These are phyloP conservation scores for Discoglossus pictus DNA, from an alignment of 2,797 vertebrate genomes.

Conservation along the genomic window DNA sequence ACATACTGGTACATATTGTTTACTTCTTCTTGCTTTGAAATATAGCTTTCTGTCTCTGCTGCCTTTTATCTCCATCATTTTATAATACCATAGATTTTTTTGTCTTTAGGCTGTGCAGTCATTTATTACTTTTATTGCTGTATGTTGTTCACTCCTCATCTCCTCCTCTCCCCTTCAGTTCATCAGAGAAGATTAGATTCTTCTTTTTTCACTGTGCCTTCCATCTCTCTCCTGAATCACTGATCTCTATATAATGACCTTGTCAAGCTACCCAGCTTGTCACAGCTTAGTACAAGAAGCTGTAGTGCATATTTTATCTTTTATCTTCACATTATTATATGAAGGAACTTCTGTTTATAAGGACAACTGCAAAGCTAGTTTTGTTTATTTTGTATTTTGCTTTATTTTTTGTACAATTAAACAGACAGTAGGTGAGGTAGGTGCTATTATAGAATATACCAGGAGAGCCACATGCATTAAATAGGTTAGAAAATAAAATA, in stretches of 20 bases:
- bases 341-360: not conserved
- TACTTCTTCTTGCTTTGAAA: not conserved
- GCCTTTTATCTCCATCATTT: not conserved
- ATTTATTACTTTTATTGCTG: constrained; percentile 25
- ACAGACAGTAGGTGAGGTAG: too few relatives aligned
- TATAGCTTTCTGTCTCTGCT: not conserved
- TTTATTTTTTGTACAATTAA: too few relatives aligned
- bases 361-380: not conserved
- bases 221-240: constrained; percentile 21
- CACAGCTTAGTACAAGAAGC: constrained; percentile 14
- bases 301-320: constrained; percentile 1
- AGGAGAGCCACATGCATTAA: too few relatives aligned
- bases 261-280: constrained; percentile 29
- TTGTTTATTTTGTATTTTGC: too few relatives aligned
- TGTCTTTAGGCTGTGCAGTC: constrained; percentile 16
- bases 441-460: too few relatives aligned
- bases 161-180: constrained; percentile 11
- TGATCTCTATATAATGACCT: constrained; percentile 27
- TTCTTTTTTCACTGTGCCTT: constrained; percentile 16
- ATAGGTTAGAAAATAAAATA: too few relatives aligned
- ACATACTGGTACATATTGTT: not conserved
- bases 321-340: not conserved
- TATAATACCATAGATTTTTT: not conserved
- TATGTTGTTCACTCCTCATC: constrained; percentile 5
- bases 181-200: constrained; percentile 26